Evolutionary conservation across 2,888 invertebrate species (phyloP), one percentile per base, ranked within the genome.

Genomic region (Embidobia sp.): DNA sequence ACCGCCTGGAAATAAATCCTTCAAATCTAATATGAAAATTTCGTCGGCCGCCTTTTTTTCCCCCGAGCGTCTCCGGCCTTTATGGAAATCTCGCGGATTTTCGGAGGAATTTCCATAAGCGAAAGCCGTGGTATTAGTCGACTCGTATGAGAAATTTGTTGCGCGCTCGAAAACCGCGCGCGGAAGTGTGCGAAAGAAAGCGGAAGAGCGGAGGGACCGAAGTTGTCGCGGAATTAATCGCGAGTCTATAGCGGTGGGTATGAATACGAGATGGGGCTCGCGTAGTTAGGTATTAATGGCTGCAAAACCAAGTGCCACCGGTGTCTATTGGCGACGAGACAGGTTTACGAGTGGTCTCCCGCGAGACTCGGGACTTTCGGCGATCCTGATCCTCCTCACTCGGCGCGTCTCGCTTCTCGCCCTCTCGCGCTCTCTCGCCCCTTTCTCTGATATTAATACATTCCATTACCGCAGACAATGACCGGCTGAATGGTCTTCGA

Each of bases 401-500:
- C 42, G 33, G 26, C 18, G 29, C 49, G 42, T 59, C 59, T 51
- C 69, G 31, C 49, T 59, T 59, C 42, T 59, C 42, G 67, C 55
- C 26, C 53, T 48, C 77, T 75, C 67, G 22, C 77, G 51, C 26
- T 29, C 61, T 69, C 76, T 72, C 74, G 51, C 67, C 57, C 48
- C 64, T 66, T 80, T 69, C 64, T 88, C 85, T 82, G 86, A 87
- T 88, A 88, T 88, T 88, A 88, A 88, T 88, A 88, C 87, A 88
- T 88, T 88, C 88, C 88, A 88, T 88, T 88, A 88, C 86, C 85
- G 86, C 84, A 85, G 86, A 88, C 87, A 88, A 88, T 87, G 87
- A 86, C 86, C 84, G 86, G 84, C 84, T 85, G 86, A 87, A 88
- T 87, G 86, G 85, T 85, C 86, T 86, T 86, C 84, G 82, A 82